Conservation (phyloP, 2,888 invertebrate species). For the Kuschelorhynchus macadamiae region DNA sequence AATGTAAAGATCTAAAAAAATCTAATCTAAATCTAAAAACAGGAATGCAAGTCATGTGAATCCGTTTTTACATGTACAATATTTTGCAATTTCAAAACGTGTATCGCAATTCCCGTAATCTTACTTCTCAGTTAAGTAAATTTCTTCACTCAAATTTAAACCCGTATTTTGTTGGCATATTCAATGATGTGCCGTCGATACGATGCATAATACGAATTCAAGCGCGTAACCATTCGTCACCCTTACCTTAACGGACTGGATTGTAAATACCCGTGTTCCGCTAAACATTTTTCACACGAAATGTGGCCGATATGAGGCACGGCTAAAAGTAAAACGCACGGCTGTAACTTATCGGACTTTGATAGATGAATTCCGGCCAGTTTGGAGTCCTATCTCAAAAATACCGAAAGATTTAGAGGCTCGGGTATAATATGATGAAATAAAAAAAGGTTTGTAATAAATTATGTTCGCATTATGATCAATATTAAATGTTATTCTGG, state of each 20-base stretch:
- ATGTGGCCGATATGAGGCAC: constrained; percentile 51
- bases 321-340: constrained; percentile 54
- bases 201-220: constrained; percentile 32
- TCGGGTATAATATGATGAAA: constrained; percentile 2
- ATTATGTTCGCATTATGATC: neutral
- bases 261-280: constrained; percentile 47
- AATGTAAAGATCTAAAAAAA: too few relatives aligned
- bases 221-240: constrained; percentile 43
- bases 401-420: constrained; percentile 4
- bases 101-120: too few relatives aligned
- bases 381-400: neutral
- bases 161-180: constrained; percentile 25
- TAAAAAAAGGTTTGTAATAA: neutral
- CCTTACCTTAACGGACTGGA: constrained; percentile 20
- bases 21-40: too few relatives aligned
- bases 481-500: too few relatives aligned
- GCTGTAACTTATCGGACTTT: constrained; percentile 60
- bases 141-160: constrained; percentile 28
- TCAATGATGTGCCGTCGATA: constrained; percentile 26
- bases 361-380: constrained; percentile 58
- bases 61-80: too few relatives aligned
- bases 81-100: too few relatives aligned
- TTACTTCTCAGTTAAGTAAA: too few relatives aligned
- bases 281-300: constrained; percentile 53
- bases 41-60: too few relatives aligned